Conservation (phyloP, 1,140 invertebrate genomes). For the Zaprionus taronus region DNA sequence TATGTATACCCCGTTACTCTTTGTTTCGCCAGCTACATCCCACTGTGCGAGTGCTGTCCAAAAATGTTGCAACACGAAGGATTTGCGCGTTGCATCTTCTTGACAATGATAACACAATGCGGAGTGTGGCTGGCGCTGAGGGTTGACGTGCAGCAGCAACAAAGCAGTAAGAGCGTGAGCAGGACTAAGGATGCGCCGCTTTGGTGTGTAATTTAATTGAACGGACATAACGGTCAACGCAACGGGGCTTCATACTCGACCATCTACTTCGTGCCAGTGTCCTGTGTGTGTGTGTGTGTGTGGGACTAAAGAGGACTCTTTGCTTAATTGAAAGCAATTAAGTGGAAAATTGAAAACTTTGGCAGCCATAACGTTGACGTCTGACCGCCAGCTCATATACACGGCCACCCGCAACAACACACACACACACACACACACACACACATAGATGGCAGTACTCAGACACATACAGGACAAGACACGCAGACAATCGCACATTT, state of each 20-base stretch:
- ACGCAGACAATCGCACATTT: conserved; percentile 66
- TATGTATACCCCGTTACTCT: background rate
- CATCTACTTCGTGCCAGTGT: conserved; percentile 2
- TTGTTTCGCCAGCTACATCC: background rate
- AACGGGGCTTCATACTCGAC: conserved; percentile 34
- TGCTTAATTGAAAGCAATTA: conserved; percentile 84
- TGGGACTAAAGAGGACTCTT: conserved; percentile 79
- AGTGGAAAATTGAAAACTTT: conserved; percentile 84
- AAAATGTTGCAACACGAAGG: conserved; percentile 47
- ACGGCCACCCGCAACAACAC: conserved; percentile 13
- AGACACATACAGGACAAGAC: conserved; percentile 1
- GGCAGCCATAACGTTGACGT: conserved; percentile 80
- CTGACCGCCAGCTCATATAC: conserved; percentile 50
- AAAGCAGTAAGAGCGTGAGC: background rate
- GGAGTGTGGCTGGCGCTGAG: conserved; percentile 46
- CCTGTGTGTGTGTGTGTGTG: conserved; percentile 24
- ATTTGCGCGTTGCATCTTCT: conserved; percentile 58
- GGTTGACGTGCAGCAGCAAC: conserved; percentile 32
- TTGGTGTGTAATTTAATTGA: conserved; percentile 83
- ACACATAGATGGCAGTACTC: no score
- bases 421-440: conserved; percentile 26
- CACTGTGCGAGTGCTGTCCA: conserved; percentile 33
- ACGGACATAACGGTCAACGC: conserved; percentile 76
- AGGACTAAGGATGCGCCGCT: conserved; percentile 57
- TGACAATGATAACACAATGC: conserved; percentile 79